Conservation (phyloP, 2,113 vertebrate genomes). For the Hirundichthys speculiger region DNA sequence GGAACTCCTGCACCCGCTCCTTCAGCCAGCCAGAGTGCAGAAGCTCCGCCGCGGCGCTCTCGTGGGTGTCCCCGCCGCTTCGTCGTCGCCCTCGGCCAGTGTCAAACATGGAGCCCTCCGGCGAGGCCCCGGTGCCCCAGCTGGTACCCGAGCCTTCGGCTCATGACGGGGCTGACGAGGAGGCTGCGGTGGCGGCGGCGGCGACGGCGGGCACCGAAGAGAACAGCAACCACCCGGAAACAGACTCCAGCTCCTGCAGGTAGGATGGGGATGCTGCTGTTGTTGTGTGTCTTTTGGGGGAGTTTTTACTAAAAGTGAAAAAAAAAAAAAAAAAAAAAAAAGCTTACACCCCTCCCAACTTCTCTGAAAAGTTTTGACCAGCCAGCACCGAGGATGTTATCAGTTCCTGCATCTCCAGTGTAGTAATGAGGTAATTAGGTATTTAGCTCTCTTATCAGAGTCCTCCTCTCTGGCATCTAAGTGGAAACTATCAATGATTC, state of each 20-base stretch:
- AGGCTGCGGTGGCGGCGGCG: constrained; percentile 63
- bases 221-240: constrained; percentile 79
- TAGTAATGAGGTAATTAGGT: not conserved
- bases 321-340: too few species aligned
- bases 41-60: constrained; percentile 84
- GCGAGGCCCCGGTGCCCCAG: constrained; percentile 50
- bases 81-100: constrained; percentile 81
- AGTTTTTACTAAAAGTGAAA: not conserved
- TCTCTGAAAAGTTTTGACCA: constrained; percentile 14
- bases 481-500: too few species aligned
- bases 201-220: constrained; percentile 81
- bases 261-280: constrained; percentile 53
- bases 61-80: constrained; percentile 86
- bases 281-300: not conserved
- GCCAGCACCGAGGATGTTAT: not conserved
- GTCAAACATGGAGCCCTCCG: constrained; percentile 78
- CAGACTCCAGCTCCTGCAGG: constrained; percentile 96
- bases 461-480: too few species aligned
- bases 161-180: constrained; percentile 43
- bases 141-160: constrained; percentile 42
- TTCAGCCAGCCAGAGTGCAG: constrained; percentile 91
- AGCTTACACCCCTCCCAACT: too few species aligned
- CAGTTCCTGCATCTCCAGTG: not conserved
- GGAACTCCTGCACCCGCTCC: constrained; percentile 82
- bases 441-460: too few species aligned